phyloP scores from a whole-genome alignment of 1,140 invertebrate species.

The Battus philenor region DNA sequence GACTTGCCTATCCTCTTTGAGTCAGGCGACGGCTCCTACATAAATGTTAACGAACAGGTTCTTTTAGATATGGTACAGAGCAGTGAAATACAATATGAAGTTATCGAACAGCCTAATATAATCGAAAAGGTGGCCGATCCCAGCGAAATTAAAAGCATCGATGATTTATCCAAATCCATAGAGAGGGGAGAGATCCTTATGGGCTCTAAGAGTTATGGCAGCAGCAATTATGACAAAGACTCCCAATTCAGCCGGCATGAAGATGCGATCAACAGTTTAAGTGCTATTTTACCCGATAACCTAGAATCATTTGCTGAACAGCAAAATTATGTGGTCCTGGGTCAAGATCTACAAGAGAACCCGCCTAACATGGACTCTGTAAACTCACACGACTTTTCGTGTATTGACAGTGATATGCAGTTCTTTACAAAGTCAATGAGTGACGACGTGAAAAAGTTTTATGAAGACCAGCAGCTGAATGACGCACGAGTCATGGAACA shows the following conservation, averaged over 20 bases:
- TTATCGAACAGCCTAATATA: constrained; percentile 72
- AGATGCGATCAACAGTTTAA: constrained; percentile 58
- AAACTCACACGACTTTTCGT: constrained; percentile 54
- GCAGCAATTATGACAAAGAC: constrained; percentile 42
- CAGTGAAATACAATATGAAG: constrained; percentile 75
- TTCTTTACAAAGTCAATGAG: constrained; percentile 68
- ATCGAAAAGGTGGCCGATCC: constrained; percentile 69
- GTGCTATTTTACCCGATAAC: constrained; percentile 59
- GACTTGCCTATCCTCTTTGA: constrained; percentile 76
- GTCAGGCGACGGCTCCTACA: constrained; percentile 76
- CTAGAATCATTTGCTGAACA: constrained; percentile 57
- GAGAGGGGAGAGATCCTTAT: constrained; percentile 63
- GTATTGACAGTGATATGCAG: constrained; percentile 66
- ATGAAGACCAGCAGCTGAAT: constrained; percentile 54
- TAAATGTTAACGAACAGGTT: constrained; percentile 77
- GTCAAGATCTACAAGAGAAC: constrained; percentile 39
- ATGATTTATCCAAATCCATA: constrained; percentile 68
- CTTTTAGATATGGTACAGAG: constrained; percentile 75
- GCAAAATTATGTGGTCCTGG: constrained; percentile 56
- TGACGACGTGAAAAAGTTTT: constrained; percentile 68
- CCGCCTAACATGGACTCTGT: constrained; percentile 43
- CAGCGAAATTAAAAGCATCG: constrained; percentile 70
- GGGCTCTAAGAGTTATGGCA: constrained; percentile 33
- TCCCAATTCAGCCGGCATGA: constrained; percentile 34
- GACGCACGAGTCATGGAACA: constrained; percentile 51